A percentile compares a stretch with the other conserved stretches of the same genome.
These are phyloP conservation scores for Morphnarchus princeps DNA, from an alignment of 2,113 vertebrate genomes.

Conservation along the genomic window DNA sequence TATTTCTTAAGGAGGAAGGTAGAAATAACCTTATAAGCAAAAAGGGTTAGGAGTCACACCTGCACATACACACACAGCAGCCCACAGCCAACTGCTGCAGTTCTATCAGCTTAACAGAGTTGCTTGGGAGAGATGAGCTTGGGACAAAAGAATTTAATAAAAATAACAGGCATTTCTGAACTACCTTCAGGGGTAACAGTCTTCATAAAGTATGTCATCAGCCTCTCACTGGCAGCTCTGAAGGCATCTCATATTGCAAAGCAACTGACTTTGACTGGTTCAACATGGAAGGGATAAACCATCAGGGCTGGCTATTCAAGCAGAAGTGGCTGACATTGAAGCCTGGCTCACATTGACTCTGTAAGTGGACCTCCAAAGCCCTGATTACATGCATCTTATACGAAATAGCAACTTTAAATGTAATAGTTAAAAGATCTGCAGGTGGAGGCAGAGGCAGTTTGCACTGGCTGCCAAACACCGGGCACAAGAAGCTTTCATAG, in stretches of 20 bases:
- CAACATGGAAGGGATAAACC: slow-evolving; percentile 12
- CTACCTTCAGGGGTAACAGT: slow-evolving; percentile 8
- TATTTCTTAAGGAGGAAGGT: not conserved
- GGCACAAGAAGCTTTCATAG: not conserved
- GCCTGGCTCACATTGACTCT: not conserved
- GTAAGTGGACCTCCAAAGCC: not conserved
- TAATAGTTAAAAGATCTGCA: not conserved
- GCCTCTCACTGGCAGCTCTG: not conserved
- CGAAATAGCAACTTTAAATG: not conserved
- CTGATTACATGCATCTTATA: not conserved
- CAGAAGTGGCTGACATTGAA: not conserved
- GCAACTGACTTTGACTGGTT: not conserved
- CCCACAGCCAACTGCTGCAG: not conserved
- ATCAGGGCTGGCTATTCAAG: not conserved
- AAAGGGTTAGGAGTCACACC: not conserved
- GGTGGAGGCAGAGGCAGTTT: not conserved
- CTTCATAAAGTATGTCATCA: slow-evolving; percentile 2
- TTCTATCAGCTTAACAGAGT: not conserved
- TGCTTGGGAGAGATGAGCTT: not conserved
- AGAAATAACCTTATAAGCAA: not conserved
- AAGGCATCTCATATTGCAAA: slow-evolving; percentile 12
- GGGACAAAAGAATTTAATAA: not conserved
- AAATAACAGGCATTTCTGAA: slow-evolving; percentile 9
- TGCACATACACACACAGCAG: not conserved
- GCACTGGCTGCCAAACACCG: not conserved